Base-by-base conservation (phyloP, 2,888 invertebrate species). In the Himalopsyche tibetana region DNA sequence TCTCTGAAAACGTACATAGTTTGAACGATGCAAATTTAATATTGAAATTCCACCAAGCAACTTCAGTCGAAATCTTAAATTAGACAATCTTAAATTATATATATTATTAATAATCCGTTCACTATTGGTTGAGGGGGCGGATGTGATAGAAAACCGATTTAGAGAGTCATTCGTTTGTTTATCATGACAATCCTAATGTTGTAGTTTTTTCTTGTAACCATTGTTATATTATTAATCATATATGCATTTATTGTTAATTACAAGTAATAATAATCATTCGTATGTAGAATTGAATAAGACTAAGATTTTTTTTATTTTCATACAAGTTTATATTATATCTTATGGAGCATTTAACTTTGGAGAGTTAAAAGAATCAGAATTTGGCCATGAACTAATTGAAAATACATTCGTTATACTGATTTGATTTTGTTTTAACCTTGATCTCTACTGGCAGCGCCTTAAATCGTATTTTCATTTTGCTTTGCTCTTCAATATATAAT, bases 381-480 rank as follows among this genome's bases (percentile, higher is more conserved):
- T 36, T 36, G 28, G 36, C 74, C 74, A 36, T 74, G 74, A 28
- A 74, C 36, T 74, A 74, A 74, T 74, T 36, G 36, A 36, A 74
- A 74, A 74, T 74, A 36, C 38, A 11, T 74, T 36, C 36, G 36
- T 74, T 38, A 36, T 28, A 74, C 38, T 74, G 38, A 74, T 74
- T 74, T 4, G 38, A 74, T 74, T 74, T 74, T 9, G 38, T 36
- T 36, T 74, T 74, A 36, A 12, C 74, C 74, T 74, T 74, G 74
- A 74, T 74, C 74, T 74, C 74, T 19, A 0, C 74, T 4, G 28
- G 15, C 15, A 74, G 36, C 36, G n/a, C 74, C 19, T 28, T 28
- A 63, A 51, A 51, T 51, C 15, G 15, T 51, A 51, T 51, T 51
- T 51, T 51, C 63, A 63, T 63, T 63, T 63, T 15, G 63, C 19